Evolutionary conservation across 2,888 invertebrate species (phyloP), one percentile per base, ranked within the genome.

Genomic region (Melanostoma scalare): DNA sequence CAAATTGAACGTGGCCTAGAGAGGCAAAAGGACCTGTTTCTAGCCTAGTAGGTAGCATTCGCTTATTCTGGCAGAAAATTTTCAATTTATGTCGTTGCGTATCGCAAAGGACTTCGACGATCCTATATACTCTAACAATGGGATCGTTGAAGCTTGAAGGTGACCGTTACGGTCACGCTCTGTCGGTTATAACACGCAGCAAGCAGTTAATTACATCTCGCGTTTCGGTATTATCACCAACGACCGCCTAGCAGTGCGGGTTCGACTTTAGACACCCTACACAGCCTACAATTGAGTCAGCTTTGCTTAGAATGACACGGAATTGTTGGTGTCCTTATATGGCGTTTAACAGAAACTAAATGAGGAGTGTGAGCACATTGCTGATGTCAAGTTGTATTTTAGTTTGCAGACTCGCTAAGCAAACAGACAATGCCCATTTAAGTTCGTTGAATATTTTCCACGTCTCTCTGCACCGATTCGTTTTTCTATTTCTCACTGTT

Each of bases 121-220:
- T 50, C 9, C 46, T 50, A 50, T 46, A 6, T 53, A 40, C 48
- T 56, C 56, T 71, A 56, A 73, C 68, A 71, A 65, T 78, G 63
- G 79, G 61, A 75, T 68, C 71, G 77, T 63, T 72, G 81, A 68
- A 80, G 81, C 74, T 63, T 72, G 81, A 68, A 80, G 81, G 85
- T 78, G 72, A 80, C 77, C 63, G 81, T 84, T 81, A 61, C 80
- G 85, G 86, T 86, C 72, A 85, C 85, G 86, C 80, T 77, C 80
- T 60, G 74, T 81, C 72, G 86, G 85, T 79, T 71, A 86, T 86
- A 86, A 85, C 85, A 86, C 81, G 85, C 76, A 82, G 73, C 74
- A 65, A 84, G 82, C 82, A 86, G 86, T 86, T 86, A 86, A 86
- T 86, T 85, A 86, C 86, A 80, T 65, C 69, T 74, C 77, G 67